These are phyloP conservation scores for Epinephelus moara DNA, from an alignment of 2,113 vertebrate genomes.

Conservation along the genomic window DNA sequence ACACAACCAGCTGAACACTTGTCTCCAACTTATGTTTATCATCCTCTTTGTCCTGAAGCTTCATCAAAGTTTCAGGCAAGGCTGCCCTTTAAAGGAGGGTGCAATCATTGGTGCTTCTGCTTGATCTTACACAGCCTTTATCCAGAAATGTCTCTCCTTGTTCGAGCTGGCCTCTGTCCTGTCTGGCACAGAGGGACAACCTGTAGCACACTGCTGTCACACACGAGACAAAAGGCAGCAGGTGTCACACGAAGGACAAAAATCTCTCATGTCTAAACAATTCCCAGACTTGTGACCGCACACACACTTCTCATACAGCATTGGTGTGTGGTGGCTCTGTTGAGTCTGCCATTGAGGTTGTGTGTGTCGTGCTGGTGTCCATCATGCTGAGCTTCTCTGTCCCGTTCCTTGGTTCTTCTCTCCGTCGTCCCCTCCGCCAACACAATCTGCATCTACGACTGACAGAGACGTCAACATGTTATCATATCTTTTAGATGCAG, in stretches of 20 bases:
- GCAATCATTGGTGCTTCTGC: not conserved
- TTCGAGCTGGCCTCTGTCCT: not conserved
- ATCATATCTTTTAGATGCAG: not conserved
- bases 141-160: constrained; percentile 16
- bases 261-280: constrained; percentile 38
- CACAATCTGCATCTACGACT: constrained; percentile 64
- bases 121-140: constrained; percentile 10
- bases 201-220: not conserved
- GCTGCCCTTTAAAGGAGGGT: not conserved
- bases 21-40: constrained; percentile 26
- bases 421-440: constrained; percentile 43
- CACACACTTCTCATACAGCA: constrained; percentile 56
- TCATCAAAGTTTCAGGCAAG: constrained; percentile 11
- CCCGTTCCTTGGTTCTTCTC: constrained; percentile 62
- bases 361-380: constrained; percentile 18
- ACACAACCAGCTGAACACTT: not conserved
- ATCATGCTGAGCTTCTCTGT: constrained; percentile 76
- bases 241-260: constrained; percentile 13
- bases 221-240: constrained; percentile 52
- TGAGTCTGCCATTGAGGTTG: constrained; percentile 13
- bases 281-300: not conserved
- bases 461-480: constrained; percentile 12
- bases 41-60: constrained; percentile 18
- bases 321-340: constrained; percentile 40
- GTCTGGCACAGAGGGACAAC: not conserved